Evolutionary conservation across 2,113 vertebrate genomes (phyloP).

Genomic region (Piliocolobus tephrosceles): DNA sequence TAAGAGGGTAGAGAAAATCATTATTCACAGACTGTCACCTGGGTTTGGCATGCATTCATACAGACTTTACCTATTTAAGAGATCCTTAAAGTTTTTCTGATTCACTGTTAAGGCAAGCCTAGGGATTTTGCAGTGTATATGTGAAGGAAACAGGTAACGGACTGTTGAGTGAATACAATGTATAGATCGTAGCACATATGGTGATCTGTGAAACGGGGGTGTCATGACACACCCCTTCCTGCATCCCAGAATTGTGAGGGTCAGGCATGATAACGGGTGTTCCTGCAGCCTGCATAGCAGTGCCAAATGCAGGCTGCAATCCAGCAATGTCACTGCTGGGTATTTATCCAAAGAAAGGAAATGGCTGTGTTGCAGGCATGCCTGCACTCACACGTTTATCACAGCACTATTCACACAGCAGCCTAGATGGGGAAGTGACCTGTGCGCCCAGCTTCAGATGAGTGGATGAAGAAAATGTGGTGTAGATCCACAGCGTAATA

Average conservation of each 20-base stretch:
- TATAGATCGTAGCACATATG: neutral
- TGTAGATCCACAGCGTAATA: neutral
- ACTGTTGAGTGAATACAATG: neutral
- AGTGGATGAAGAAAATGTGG: neutral
- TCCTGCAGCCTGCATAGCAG: neutral
- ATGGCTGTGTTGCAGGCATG: too few relatives aligned
- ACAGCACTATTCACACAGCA: neutral
- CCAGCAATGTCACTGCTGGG: neutral
- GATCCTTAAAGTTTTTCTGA: neutral
- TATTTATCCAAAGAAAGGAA: neutral
- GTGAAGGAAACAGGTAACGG: neutral
- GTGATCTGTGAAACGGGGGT: neutral
- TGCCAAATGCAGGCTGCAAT: neutral
- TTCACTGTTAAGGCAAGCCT: neutral
- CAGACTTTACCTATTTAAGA: neutral
- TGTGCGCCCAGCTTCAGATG: neutral
- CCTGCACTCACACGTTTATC: neutral
- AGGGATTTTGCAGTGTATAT: neutral
- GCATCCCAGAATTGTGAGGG: neutral
- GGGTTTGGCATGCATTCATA: neutral
- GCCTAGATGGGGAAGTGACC: neutral
- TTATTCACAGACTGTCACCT: neutral
- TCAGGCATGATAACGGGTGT: neutral
- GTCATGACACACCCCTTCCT: accelerated
- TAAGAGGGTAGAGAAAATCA: neutral